Evolutionary conservation across 2,888 invertebrate species (phyloP), one percentile per base, ranked within the genome.

Genomic region (Stenoptilia bipunctidactyla): DNA sequence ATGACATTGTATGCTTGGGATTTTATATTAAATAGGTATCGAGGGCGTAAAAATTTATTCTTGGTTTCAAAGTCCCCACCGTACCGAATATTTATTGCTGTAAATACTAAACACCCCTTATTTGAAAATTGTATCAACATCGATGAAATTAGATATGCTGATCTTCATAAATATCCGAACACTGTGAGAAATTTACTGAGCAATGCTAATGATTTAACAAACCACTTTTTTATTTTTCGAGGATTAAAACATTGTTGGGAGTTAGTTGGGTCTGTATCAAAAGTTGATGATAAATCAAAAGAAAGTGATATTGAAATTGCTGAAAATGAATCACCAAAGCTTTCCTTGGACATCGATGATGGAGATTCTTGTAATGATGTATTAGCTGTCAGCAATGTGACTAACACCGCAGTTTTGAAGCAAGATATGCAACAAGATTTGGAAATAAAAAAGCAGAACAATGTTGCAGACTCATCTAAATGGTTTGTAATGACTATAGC

Each of bases 401-500:
- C 4, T 30, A 12, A 30, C 10, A n/a, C 30, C 10, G 30, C 4
- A 30, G 30, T 20, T 3, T 5, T 20, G 4, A 20, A 8, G 4
- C 3, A 20, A 8, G 20, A 20, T 20, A n/a, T n/a, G n/a, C n/a
- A n/a, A n/a, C n/a, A n/a, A n/a, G n/a, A n/a, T n/a, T n/a, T n/a
- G n/a, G n/a, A n/a, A n/a, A n/a, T n/a, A n/a, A n/a, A n/a, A n/a
- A n/a, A n/a, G n/a, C n/a, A n/a, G n/a, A n/a, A n/a, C n/a, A 20
- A 20, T 8, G 3, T 20, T 20, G 15, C n/a, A 36, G 62, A 62
- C 20, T 55, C 54, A 12, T 82, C 77, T 15, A 80, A 76, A 61
- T 88, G 88, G 88, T 85, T 86, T 50, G 66, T 87, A 43, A 75
- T 88, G 64, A 82, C 66, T 34, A 48, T 88, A 33, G 85, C 85